A percentile compares a stretch with the other conserved stretches of the same genome.
These are phyloP conservation scores for Patagioenas fasciata DNA, from an alignment of 2,113 vertebrate species.

Conservation along the genomic window DNA sequence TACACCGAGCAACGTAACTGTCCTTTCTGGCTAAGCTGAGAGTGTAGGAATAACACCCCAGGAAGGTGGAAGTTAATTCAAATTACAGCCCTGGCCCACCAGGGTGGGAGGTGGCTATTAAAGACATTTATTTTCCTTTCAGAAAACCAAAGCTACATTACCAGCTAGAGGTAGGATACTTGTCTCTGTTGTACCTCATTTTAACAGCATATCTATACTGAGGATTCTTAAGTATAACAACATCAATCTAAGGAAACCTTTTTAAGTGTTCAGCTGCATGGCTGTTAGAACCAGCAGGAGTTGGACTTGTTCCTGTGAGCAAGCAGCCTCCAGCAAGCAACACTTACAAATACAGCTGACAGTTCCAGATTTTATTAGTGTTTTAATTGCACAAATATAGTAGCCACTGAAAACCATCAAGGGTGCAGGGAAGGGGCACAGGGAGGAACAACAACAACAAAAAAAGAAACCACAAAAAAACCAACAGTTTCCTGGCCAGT, in stretches of 20 bases:
- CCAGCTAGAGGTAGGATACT: neutral
- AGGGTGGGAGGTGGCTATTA: neutral
- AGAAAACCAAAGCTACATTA: fast-evolving
- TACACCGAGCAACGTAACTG: neutral
- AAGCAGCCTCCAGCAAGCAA: neutral
- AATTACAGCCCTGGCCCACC: neutral
- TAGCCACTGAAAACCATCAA: constrained; percentile 39
- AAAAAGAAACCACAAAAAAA: too few species aligned
- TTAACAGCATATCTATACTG: fast-evolving
- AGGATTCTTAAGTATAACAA: fast-evolving
- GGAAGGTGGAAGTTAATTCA: neutral
- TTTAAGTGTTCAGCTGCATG: fast-evolving
- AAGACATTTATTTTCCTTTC: neutral
- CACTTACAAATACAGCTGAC: neutral
- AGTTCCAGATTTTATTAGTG: constrained; percentile 75
- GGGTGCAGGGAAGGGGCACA: too few species aligned
- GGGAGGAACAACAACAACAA: neutral
- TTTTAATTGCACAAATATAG: constrained; percentile 30
- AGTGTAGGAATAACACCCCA: neutral
- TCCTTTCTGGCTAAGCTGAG: neutral
- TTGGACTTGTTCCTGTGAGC: neutral
- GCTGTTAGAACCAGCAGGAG: neutral
- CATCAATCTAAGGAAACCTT: neutral
- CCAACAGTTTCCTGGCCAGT: neutral
- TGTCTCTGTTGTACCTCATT: neutral